Evolutionary conservation across 2,797 vertebrate species (phyloP), one percentile per base, ranked within the genome.

Genomic region (Anguilla pacifica): DNA sequence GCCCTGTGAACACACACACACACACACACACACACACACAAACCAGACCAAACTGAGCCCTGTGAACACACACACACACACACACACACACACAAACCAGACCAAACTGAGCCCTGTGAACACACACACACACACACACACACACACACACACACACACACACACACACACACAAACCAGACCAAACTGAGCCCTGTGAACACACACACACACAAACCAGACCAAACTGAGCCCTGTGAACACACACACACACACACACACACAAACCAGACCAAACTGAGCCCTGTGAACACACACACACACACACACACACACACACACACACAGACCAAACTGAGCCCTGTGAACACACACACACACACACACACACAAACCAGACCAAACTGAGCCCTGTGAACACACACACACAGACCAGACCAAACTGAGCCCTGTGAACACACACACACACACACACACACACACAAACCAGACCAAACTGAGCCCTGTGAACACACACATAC

Each of bases 111-210:
- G 6, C 53, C 59, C 19, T 25, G 22, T 19, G 15, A 7, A 57
- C 53, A 57, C 53, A 5, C 53, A 57, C 53, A 57, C 53, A 57
- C 53, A 57, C 4, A 57, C 10, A 61, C 15, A 22, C 59, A 61
- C 59, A 61, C 59, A 19, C 17, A 17, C 59, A 61, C 0, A 5
- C 49, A 51, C 5, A 51, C 49, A 4, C 3, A 49, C 3, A 49
- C 10, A 59, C 39, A 46, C 77, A 81, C 17, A 49, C 57, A 13
- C 57, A 59, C 57, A 59, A 6, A 6, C 17, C 2, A 4, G 53
- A 98, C 95, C 77, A 97, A 94, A n/a, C 95, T 97, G 91, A 97
- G 96, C 49, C 97, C 97, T 98, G 93, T 2, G 85, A 88, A 51
- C 49, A 91, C 19, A 64, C 59, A 64, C 59, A 64, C 25, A 59